Evolutionary conservation across 2,113 vertebrate species (phyloP).

Genomic region (Peromyscus leucopus): DNA sequence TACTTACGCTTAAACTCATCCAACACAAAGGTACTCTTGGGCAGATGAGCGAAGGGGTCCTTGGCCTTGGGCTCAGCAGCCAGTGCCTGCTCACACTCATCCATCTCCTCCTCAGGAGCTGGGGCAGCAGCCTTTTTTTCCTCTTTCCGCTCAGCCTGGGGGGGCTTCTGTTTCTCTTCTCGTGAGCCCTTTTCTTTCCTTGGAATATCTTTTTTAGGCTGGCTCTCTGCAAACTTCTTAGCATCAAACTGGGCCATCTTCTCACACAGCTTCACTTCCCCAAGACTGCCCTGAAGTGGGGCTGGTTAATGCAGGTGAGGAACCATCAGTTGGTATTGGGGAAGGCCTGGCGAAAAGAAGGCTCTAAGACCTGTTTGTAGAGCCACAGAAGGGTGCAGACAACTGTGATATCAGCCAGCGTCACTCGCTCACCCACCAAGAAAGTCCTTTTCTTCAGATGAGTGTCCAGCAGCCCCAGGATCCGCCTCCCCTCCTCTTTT

Average conservation of each 20-base stretch:
- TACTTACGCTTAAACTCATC: slow-evolving; percentile 97
- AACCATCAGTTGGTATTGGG: slow-evolving; percentile 94
- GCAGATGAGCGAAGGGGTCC: slow-evolving; percentile 94
- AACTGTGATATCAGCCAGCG: slow-evolving; percentile 93
- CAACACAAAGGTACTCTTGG: slow-evolving; percentile 94
- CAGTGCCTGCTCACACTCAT: slow-evolving; percentile 93
- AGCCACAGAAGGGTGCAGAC: slow-evolving; percentile 94
- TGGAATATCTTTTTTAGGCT: slow-evolving; percentile 93
- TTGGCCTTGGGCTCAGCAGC: slow-evolving; percentile 94
- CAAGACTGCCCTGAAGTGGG: slow-evolving; percentile 92
- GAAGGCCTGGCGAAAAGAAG: slow-evolving; percentile 93
- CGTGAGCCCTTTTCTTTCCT: slow-evolving; percentile 93
- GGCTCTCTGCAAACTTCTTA: slow-evolving; percentile 95
- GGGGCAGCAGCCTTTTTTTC: slow-evolving; percentile 89
- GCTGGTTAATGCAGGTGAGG: slow-evolving; percentile 94
- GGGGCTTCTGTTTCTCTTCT: slow-evolving; percentile 88
- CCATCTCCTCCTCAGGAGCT: slow-evolving; percentile 91
- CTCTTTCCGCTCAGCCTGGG: slow-evolving; percentile 92
- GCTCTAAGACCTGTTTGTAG: slow-evolving; percentile 95
- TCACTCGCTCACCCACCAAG: slow-evolving; percentile 94
- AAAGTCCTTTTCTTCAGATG: slow-evolving; percentile 94
- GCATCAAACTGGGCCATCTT: slow-evolving; percentile 98
- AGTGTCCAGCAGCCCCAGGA: slow-evolving; percentile 90
- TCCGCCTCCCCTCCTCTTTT: slow-evolving; percentile 93
- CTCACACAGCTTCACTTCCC: slow-evolving; percentile 94